A percentile compares a stretch with the other conserved stretches of the same genome.
Evolutionary conservation across 2,888 invertebrate species (phyloP).

Genomic region (Apamea anceps): DNA sequence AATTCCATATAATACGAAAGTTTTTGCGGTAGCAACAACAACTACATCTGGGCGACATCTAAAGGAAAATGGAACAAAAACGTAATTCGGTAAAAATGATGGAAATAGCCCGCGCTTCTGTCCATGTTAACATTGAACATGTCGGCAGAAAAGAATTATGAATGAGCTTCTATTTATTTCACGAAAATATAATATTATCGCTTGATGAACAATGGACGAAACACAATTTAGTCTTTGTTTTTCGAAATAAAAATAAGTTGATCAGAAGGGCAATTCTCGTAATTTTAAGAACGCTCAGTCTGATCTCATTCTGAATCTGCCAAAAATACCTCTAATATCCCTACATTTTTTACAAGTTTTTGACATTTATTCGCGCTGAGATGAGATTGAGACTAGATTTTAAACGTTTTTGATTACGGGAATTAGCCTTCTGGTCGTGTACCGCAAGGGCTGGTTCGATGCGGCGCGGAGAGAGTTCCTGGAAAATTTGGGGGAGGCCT

Average conservation of each 20-base stretch:
- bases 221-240: conserved; percentile 43
- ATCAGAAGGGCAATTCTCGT: too few relatives aligned
- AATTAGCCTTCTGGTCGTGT: too few relatives aligned
- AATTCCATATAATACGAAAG: conserved; percentile 52
- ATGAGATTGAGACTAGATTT: too few relatives aligned
- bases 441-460: too few relatives aligned
- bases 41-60: conserved; percentile 52
- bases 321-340: too few relatives aligned
- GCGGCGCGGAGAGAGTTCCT: too few relatives aligned
- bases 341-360: too few relatives aligned
- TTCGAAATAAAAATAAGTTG: not conserved
- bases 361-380: too few relatives aligned
- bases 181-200: conserved; percentile 21
- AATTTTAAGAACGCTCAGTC: too few relatives aligned
- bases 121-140: conserved; percentile 38
- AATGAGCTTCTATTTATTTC: conserved; percentile 45
- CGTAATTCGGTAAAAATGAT: conserved; percentile 50
- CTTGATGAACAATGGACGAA: conserved; percentile 35
- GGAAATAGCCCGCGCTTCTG: conserved; percentile 41
- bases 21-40: conserved; percentile 58
- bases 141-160: conserved; percentile 52
- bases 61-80: conserved; percentile 53
- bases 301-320: too few relatives aligned
- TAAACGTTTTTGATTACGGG: too few relatives aligned
- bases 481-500: too few relatives aligned